Evolutionary conservation across 2,113 vertebrate species (phyloP).

Genomic region (Telmatochromis sp.): DNA sequence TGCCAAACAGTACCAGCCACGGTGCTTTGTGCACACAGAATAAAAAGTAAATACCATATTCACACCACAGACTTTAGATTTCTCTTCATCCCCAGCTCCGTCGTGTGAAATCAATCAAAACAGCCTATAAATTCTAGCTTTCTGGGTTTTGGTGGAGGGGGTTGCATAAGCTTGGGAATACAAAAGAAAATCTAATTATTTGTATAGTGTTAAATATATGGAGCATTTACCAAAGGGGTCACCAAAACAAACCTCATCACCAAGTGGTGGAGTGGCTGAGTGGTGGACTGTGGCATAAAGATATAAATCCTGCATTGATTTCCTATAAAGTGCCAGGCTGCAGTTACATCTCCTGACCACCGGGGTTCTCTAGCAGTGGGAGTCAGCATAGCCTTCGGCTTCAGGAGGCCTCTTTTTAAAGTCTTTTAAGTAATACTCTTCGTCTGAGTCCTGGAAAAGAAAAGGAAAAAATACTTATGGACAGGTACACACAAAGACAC

Average conservation of each 20-base stretch:
- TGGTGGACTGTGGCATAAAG: neutral
- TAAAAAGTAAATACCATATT: neutral
- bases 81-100: neutral
- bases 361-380: constrained; percentile 52
- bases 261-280: neutral
- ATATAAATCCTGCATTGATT: neutral
- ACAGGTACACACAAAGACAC: neutral
- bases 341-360: neutral
- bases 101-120: neutral
- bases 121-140: neutral
- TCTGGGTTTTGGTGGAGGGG: neutral
- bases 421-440: constrained; percentile 29
- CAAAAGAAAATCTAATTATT: neutral
- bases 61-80: neutral
- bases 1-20: neutral
- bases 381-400: constrained; percentile 39
- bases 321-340: neutral
- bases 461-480: neutral
- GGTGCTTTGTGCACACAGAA: neutral
- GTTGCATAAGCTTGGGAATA: neutral
- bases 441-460: constrained; percentile 53
- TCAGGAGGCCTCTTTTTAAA: neutral
- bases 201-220: neutral
- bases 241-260: neutral
- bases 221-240: neutral